Percentiles rank a stretch among this genome's conserved stretches.
Evolutionary conservation across 2,888 invertebrate species (phyloP).

Genomic region (Apamea crenata): DNA sequence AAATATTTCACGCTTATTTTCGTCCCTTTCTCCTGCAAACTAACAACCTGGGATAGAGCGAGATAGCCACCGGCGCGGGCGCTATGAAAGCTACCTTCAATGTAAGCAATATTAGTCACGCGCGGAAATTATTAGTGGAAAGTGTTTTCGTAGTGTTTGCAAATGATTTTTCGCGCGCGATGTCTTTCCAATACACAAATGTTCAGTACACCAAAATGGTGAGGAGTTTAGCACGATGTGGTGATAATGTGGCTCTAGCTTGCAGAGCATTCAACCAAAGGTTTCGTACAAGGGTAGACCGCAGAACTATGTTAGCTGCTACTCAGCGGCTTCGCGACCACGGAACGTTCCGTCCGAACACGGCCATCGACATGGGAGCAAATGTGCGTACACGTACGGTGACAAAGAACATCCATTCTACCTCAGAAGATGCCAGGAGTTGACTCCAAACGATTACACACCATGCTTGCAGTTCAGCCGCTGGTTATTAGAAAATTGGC

Average conservation of each 20-base stretch:
- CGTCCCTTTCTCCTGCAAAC: too few relatives aligned
- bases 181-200: slow-evolving; percentile 12
- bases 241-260: slow-evolving; percentile 16
- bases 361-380: background rate
- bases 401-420: background rate
- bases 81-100: too few relatives aligned
- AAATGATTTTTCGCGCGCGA: background rate
- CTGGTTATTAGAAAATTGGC: too few relatives aligned
- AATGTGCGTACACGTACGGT: slow-evolving; percentile 5
- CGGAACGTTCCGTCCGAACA: slow-evolving; percentile 2
- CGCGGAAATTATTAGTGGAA: too few relatives aligned
- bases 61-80: too few relatives aligned
- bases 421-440: slow-evolving; percentile 13
- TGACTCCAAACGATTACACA: slow-evolving; percentile 6
- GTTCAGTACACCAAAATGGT: slow-evolving; percentile 13
- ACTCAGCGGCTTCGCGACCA: background rate
- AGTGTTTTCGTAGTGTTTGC: too few relatives aligned
- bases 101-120: too few relatives aligned
- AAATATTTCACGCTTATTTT: too few relatives aligned
- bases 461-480: slow-evolving; percentile 7
- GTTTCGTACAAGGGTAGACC: background rate
- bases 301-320: slow-evolving; percentile 8
- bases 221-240: background rate
- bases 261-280: slow-evolving; percentile 7
- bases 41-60: too few relatives aligned